Percentiles rank a stretch among this genome's conserved stretches.
Evolutionary conservation across 2,888 invertebrate genomes (phyloP).

Genomic region (Camptogramma bilineatum): DNA sequence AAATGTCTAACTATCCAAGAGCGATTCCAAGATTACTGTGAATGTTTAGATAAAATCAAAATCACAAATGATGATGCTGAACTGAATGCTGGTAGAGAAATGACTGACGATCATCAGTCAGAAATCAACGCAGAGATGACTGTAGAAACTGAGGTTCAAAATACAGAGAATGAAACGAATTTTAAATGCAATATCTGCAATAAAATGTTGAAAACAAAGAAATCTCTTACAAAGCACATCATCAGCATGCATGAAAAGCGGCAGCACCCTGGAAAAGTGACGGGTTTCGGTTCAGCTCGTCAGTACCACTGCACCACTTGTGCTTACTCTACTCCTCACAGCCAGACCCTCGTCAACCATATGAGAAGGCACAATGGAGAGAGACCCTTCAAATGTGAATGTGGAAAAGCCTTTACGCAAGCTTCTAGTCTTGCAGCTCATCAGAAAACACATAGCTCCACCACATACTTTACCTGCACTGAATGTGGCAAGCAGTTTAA

Average conservation of each 20-base stretch:
- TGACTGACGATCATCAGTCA: slow-evolving; percentile 38
- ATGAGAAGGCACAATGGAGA: slow-evolving; percentile 78
- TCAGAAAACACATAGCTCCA: slow-evolving; percentile 71
- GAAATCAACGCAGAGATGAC: slow-evolving; percentile 31
- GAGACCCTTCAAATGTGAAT: slow-evolving; percentile 74
- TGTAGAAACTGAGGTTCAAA: not conserved
- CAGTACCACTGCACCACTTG: slow-evolving; percentile 77
- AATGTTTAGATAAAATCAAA: slow-evolving; percentile 11
- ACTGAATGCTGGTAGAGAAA: slow-evolving; percentile 12
- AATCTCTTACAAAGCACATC: slow-evolving; percentile 67
- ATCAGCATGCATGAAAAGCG: slow-evolving; percentile 72
- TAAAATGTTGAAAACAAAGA: slow-evolving; percentile 65
- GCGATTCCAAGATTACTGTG: slow-evolving; percentile 51
- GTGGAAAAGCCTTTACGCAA: slow-evolving; percentile 78
- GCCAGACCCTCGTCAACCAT: slow-evolving; percentile 78
- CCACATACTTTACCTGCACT: slow-evolving; percentile 71
- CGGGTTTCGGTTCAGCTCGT: slow-evolving; percentile 69
- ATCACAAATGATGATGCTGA: not conserved
- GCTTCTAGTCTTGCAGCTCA: slow-evolving; percentile 75
- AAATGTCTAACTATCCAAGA: slow-evolving; percentile 69
- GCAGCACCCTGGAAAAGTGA: slow-evolving; percentile 67
- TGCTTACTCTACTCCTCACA: slow-evolving; percentile 74
- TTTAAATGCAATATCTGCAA: slow-evolving; percentile 63
- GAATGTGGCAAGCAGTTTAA: slow-evolving; percentile 81
- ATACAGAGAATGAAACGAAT: slow-evolving; percentile 5